Evolutionary conservation across 1,140 invertebrate genomes (phyloP), one percentile per base, ranked within the genome.

Genomic region (Trichonephila clavata): DNA sequence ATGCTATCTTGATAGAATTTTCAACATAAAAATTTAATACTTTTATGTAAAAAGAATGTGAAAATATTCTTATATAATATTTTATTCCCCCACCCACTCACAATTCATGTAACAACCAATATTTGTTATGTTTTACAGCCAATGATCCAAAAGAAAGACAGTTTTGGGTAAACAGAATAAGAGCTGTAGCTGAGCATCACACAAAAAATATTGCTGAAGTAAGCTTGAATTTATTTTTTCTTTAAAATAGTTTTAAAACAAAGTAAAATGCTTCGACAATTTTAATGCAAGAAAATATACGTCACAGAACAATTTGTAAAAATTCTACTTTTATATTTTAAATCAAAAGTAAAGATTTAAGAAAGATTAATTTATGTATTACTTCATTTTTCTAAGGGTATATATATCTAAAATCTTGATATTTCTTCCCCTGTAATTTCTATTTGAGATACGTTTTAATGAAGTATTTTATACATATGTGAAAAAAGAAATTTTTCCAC

Each of bases 141-240:
- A 97, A 97, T 50, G 98, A 99, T 96, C 98, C 98, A 0, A 97
- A 98, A 95, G 98, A 98, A 50, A 96, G 99, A 50, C 99, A 99
- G 96, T 98, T 98, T 96, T 99, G 99, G 99, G 98, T 99, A 0
- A 98, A 98, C 95, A 97, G 98, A 60, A 96, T 99, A 0, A 96
- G 98, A 92, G 97, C 98, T 80, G 98, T 98, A 20, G 98, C 98
- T 5, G 94, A 94, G 43, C 84, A 89, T 60, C 94, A 94, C 20
- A 94, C 90, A 5, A 92, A 94, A 89, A 92, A n/a, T 60, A 94
- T 92, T 59, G 90, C 94, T 39, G 90, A 92, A 71, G 90, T 92
- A 84, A 86, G 91, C 27, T 83, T 57, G 8, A 57, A n/a, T 83
- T 83, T 57, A 50, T 39, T 80, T 80, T 21, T 80, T 32, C 27